Evolutionary conservation across 2,797 vertebrate species (phyloP), one percentile per base, ranked within the genome.

Genomic region (Benthosema pterotum): DNA sequence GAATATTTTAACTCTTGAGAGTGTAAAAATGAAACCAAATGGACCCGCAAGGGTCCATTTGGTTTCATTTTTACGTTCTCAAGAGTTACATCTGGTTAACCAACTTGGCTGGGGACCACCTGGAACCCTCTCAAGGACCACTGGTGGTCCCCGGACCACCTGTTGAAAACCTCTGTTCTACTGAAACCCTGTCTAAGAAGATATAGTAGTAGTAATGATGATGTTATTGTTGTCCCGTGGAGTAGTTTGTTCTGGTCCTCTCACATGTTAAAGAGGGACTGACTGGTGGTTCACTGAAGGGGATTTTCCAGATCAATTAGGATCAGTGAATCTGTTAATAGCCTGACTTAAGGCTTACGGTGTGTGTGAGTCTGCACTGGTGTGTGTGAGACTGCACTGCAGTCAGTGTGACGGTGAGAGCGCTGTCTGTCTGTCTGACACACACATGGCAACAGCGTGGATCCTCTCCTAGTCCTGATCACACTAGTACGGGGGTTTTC

Each of bases 291-390:
- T 84, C 73, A 73, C 76, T 88, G 86, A 92, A 88, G 57, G 57
- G 81, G 90, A 89, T 92, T 89, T 75, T 77, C 50, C 64, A 49
- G 61, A 71, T 77, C 74, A 80, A 76, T 80, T 69, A 51, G 88
- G 88, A 87, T 91, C 47, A 82, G 72, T 69, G 69, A 38, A 46
- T 66, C 80, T 38, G 57, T 77, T 85, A 91, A 90, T 86, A 88
- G 71, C 75, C 78, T 61, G 79, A 78, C 74, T 89, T 86, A 86
- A 79, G 69, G 54, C 38, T n/a, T n/a, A n/a, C n/a, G n/a, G n/a
- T 55, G 67, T 28, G 77, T 82, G 78, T 13, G 60, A 50, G 45
- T 38, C 62, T 76, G 11, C 28, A 47, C 62, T 78, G 11, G n/a
- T 55, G 67, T 28, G 77, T 82, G 78, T 13, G 60, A 50, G 45